Conservation (phyloP, 2,113 vertebrate genomes). For the Sinocyclocheilus maitianheensis region DNA sequence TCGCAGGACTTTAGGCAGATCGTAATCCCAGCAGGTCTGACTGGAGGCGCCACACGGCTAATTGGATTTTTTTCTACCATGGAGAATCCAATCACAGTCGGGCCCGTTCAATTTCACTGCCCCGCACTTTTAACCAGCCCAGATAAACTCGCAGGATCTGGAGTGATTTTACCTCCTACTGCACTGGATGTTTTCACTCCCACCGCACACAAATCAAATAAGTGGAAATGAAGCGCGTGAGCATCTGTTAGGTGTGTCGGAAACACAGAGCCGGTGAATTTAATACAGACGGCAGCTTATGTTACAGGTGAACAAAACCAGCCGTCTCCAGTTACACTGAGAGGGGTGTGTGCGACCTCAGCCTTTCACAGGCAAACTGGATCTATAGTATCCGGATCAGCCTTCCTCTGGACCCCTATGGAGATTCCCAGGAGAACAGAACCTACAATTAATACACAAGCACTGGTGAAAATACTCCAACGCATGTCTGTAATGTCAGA, state of each 20-base stretch:
- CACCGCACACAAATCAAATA: neutral
- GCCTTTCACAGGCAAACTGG: conserved; percentile 39
- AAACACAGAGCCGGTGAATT: neutral
- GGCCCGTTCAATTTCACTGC: conserved; percentile 56
- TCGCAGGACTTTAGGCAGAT: conserved; percentile 61
- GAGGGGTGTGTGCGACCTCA: conserved; percentile 42
- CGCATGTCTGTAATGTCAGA: neutral
- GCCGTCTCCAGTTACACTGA: conserved; percentile 44
- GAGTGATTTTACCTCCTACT: neutral
- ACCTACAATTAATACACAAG: neutral
- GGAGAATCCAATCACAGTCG: conserved; percentile 72
- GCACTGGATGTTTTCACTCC: neutral
- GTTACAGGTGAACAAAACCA: conserved; percentile 49
- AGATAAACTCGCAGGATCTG: neutral
- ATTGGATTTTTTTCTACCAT: conserved; percentile 70
- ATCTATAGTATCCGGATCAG: conserved; percentile 6
- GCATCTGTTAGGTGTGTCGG: neutral
- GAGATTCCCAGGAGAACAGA: conserved; percentile 22
- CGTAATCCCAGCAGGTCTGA: conserved; percentile 67
- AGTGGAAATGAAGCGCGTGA: neutral
- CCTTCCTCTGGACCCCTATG: conserved; percentile 9
- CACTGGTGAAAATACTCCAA: neutral
- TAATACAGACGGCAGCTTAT: neutral
- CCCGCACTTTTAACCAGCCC: neutral
- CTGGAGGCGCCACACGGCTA: conserved; percentile 66